Evolutionary conservation across 1,140 invertebrate species (phyloP).

Genomic region (Theocolax elegans): DNA sequence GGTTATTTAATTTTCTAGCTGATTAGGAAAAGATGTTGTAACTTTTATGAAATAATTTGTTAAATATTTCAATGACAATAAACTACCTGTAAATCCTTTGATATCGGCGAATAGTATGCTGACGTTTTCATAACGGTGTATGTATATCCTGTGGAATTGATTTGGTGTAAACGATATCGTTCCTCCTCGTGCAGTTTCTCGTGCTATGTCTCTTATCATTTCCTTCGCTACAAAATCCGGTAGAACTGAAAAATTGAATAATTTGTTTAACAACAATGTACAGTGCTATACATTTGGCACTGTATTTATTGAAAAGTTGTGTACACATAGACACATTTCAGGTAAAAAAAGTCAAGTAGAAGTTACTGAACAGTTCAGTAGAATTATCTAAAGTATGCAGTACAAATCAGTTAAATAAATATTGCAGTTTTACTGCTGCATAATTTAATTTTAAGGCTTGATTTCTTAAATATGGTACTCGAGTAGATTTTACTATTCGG

Average conservation of each 20-base stretch:
- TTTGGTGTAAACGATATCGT: constrained; percentile 76
- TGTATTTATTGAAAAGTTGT: too few species aligned
- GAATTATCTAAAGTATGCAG: not conserved
- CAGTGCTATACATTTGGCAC: too few species aligned
- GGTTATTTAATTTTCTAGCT: too few species aligned
- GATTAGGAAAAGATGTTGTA: too few species aligned
- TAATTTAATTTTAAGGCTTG: too few species aligned
- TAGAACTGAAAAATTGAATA: constrained; percentile 76
- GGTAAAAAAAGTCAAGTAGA: not conserved
- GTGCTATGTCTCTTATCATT: constrained; percentile 89
- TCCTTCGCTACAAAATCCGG: constrained; percentile 96
- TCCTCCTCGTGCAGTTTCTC: constrained; percentile 77
- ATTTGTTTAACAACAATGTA: too few species aligned
- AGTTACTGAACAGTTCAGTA: not conserved
- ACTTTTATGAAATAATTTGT: too few species aligned
- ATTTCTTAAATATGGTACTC: too few species aligned
- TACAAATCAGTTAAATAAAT: too few species aligned
- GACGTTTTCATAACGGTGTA: constrained; percentile 96
- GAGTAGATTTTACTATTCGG: too few species aligned
- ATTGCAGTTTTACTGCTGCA: too few species aligned
- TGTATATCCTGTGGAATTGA: constrained; percentile 98
- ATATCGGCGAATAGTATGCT: constrained; percentile 99
- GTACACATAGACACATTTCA: not conserved
- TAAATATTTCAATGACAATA: too few species aligned
- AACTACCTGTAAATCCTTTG: constrained; percentile 95